These are phyloP conservation scores for Halcyon badia DNA, from an alignment of 2,797 vertebrate species.

Conservation along the genomic window DNA sequence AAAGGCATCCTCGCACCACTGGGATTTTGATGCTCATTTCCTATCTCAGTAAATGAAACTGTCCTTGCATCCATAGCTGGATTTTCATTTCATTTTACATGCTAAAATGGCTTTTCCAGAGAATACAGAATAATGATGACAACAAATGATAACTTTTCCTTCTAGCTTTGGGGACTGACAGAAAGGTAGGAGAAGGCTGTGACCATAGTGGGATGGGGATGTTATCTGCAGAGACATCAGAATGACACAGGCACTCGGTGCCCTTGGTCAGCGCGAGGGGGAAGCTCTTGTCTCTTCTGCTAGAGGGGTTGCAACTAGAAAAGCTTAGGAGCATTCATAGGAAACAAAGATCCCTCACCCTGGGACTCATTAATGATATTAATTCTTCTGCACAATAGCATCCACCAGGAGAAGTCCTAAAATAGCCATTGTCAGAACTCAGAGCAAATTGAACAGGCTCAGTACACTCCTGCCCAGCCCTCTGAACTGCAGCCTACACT, in stretches of 20 bases:
- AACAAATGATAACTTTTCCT: background rate
- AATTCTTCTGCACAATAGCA: background rate
- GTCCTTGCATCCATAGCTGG: background rate
- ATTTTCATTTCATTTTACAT: background rate
- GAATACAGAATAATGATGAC: background rate
- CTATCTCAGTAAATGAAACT: background rate
- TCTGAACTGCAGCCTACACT: background rate
- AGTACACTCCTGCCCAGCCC: background rate
- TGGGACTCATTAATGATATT: background rate
- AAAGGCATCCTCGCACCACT: background rate
- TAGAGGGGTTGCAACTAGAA: background rate
- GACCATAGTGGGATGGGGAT: background rate
- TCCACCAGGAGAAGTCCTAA: background rate
- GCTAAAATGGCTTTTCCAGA: background rate
- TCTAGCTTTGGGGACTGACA: background rate
- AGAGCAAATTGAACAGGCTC: background rate
- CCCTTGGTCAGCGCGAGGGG: rapidly evolving
- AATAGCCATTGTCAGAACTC: background rate
- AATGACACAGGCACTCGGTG: background rate
- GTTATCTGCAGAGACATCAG: background rate
- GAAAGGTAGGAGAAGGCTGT: background rate
- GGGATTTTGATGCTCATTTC: background rate
- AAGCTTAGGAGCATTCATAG: background rate
- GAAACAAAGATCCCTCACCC: background rate
- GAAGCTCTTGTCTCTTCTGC: background rate